phyloP scores from a whole-genome alignment of 2,888 invertebrate genomes.

The Andrena bucephala region DNA sequence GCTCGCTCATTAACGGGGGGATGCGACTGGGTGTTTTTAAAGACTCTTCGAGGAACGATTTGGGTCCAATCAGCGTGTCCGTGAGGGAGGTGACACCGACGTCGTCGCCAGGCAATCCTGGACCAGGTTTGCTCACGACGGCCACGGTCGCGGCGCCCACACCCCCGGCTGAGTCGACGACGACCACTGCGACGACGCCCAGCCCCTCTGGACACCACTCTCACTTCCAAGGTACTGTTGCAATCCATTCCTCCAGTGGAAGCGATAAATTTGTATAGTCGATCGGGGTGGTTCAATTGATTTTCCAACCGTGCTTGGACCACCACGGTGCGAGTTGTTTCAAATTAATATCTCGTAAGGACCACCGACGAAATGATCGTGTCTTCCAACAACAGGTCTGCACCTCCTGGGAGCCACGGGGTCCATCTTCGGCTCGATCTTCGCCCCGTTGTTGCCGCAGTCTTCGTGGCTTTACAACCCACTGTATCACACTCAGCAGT shows the following conservation, averaged over 20 bases:
- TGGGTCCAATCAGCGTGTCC: conserved; percentile 82
- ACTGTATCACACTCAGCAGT: conserved; percentile 82
- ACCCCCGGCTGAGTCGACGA: conserved; percentile 80
- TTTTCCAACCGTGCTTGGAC: background rate
- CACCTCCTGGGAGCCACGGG: conserved; percentile 82
- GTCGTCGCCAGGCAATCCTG: conserved; percentile 80
- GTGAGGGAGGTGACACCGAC: conserved; percentile 81
- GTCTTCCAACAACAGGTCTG: conserved; percentile 75
- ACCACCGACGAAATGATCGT: conserved; percentile 7
- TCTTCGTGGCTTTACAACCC: conserved; percentile 84
- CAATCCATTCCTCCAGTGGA: background rate
- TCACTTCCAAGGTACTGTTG: conserved; percentile 81
- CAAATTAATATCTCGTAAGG: background rate
- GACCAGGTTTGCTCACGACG: conserved; percentile 82
- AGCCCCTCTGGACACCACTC: conserved; percentile 81
- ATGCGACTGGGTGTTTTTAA: conserved; percentile 31
- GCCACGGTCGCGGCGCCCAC: conserved; percentile 81
- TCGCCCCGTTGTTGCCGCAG: conserved; percentile 82
- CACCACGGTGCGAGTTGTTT: background rate
- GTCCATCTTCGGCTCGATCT: conserved; percentile 83
- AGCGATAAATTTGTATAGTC: background rate
- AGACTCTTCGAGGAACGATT: conserved; percentile 81
- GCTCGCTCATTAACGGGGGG: background rate
- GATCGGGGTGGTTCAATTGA: background rate
- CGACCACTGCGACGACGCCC: conserved; percentile 75